These are phyloP conservation scores for Megaustenia siamemsis DNA, from an alignment of 2,888 invertebrate genomes.

Conservation along the genomic window DNA sequence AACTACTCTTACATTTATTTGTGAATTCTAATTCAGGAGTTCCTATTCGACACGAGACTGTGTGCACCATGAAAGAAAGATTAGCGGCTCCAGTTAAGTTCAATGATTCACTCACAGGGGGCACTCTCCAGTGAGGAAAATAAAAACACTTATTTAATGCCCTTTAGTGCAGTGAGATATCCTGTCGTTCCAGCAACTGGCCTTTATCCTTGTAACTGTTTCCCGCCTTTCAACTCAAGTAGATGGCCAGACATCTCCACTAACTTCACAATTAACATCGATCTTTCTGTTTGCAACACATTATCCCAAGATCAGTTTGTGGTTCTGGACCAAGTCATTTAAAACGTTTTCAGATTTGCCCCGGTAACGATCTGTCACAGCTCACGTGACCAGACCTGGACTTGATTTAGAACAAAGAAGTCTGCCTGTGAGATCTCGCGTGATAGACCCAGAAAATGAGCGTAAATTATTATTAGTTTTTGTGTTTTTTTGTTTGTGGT, in stretches of 20 bases:
- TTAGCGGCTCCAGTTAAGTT: no score
- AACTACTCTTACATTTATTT: no score
- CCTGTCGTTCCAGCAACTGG: no score
- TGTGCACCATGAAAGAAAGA: no score
- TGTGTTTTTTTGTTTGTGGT: not conserved
- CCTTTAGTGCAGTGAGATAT: no score
- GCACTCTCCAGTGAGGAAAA: no score
- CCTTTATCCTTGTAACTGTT: not conserved
- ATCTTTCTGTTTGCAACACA: constrained; percentile 5
- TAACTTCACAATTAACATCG: constrained; percentile 15
- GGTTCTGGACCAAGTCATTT: not conserved
- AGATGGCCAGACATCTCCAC: not conserved
- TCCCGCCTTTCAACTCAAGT: not conserved
- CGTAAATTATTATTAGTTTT: not conserved
- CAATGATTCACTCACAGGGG: no score
- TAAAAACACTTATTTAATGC: no score
- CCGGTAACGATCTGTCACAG: not conserved
- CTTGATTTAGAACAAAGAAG: not conserved
- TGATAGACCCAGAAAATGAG: not conserved
- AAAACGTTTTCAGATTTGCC: constrained; percentile 27
- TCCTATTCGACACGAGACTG: no score
- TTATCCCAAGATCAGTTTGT: constrained; percentile 1
- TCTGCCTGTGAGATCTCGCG: not conserved
- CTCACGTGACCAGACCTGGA: not conserved
- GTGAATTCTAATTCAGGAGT: no score